These are phyloP conservation scores for Strigamia maritima DNA, from an alignment of 2,888 invertebrate genomes.

Conservation along the genomic window DNA sequence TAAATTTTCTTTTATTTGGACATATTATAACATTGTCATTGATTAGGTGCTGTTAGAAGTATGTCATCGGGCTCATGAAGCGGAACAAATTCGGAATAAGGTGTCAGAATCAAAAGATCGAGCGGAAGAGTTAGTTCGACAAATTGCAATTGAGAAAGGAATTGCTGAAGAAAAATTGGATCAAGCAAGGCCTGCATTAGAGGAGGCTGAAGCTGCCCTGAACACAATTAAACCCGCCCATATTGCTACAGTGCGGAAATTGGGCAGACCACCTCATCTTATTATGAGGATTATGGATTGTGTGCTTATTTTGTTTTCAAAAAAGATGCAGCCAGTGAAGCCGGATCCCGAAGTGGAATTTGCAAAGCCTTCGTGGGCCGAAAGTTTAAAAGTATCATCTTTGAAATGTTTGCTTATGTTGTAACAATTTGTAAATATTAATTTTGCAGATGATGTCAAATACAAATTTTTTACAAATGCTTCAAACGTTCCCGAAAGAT, in stretches of 20 bases:
- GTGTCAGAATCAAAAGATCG: constrained; percentile 94
- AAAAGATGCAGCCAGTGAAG: constrained; percentile 76
- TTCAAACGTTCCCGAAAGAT: constrained; percentile 94
- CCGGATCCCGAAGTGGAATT: constrained; percentile 77
- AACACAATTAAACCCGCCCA: constrained; percentile 96
- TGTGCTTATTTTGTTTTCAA: constrained; percentile 86
- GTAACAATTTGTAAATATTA: too few species aligned
- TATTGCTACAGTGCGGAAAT: constrained; percentile 88
- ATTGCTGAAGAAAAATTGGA: constrained; percentile 88
- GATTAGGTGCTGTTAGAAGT: constrained; percentile 68
- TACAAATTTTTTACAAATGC: constrained; percentile 81
- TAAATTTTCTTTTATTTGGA: neutral
- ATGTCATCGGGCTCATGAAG: constrained; percentile 88
- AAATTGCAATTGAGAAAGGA: constrained; percentile 84
- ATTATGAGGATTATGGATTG: constrained; percentile 98
- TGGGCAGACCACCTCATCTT: constrained; percentile 91
- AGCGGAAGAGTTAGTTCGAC: constrained; percentile 81
- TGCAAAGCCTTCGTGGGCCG: constrained; percentile 93
- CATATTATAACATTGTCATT: neutral
- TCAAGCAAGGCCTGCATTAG: constrained; percentile 90
- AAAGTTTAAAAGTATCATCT: constrained; percentile 76
- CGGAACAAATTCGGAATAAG: constrained; percentile 91
- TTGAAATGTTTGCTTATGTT: neutral
- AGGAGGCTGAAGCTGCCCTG: constrained; percentile 90
- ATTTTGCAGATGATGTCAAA: constrained; percentile 82